These are phyloP conservation scores for Trichonephila clavata DNA, from an alignment of 1,140 invertebrate genomes.

Conservation along the genomic window DNA sequence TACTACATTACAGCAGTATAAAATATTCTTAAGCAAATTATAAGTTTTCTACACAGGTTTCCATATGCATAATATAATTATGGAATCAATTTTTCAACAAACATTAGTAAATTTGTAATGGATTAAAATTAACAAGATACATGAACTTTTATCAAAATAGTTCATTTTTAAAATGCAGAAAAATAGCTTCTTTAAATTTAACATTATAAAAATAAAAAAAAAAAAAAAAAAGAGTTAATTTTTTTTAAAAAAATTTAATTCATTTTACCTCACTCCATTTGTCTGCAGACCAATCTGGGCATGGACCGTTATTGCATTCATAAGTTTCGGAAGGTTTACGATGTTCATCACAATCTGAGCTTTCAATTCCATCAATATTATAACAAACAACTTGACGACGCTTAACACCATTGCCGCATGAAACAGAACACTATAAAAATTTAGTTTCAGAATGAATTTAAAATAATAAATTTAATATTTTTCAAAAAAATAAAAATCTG, in stretches of 20 bases:
- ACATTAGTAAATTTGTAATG: no score
- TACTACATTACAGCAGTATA: no score
- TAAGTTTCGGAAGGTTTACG: conserved; percentile 82
- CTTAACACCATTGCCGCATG: conserved; percentile 84
- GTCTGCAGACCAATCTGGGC: conserved; percentile 83
- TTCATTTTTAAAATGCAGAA: not conserved
- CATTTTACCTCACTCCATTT: conserved; percentile 76
- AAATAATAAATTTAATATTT: no score
- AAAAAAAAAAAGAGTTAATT: no score
- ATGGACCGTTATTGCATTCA: conserved; percentile 84
- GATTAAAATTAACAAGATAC: no score
- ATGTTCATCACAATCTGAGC: conserved; percentile 81
- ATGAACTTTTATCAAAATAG: not conserved
- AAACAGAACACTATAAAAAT: conserved; percentile 82
- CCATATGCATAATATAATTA: no score
- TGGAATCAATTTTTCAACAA: no score
- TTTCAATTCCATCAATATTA: conserved; percentile 73
- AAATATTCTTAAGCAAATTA: no score
- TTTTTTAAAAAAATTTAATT: not conserved
- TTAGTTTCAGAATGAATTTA: not conserved
- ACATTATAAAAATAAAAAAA: no score
- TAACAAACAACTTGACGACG: conserved; percentile 85
- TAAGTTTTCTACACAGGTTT: no score
- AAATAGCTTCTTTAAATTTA: not conserved
- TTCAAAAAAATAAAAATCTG: no score